Evolutionary conservation across 2,797 vertebrate species (phyloP).

Genomic region (Sus cebifrons): DNA sequence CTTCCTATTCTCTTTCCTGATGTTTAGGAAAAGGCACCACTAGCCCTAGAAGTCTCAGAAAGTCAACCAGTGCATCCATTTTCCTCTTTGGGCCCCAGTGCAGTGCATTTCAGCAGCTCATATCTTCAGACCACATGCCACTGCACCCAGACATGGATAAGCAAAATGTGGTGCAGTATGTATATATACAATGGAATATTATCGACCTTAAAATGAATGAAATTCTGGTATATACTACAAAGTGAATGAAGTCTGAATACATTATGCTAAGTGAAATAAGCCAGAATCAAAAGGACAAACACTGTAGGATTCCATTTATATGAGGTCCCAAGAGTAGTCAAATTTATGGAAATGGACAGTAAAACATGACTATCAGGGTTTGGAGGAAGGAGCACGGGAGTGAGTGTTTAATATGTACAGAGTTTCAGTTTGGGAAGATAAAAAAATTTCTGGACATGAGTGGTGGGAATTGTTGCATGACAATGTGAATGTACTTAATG

Average conservation of each 20-base stretch:
- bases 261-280: neutral
- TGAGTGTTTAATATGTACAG: neutral
- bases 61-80: neutral
- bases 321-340: neutral
- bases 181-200: neutral
- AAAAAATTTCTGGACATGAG: neutral
- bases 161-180: neutral
- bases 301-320: neutral
- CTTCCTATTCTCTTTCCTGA: neutral
- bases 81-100: fast-evolving
- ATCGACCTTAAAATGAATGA: neutral
- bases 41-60: neutral
- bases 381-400: neutral
- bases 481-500: neutral
- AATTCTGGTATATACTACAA: neutral
- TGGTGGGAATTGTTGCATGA: neutral
- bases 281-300: slow-evolving; percentile 36
- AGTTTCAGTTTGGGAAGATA: neutral
- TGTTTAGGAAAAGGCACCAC: neutral
- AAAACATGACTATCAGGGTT: neutral
- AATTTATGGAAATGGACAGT: neutral
- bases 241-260: neutral
- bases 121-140: neutral
- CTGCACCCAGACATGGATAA: neutral
- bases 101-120: neutral